A percentile compares a stretch with the other conserved stretches of the same genome.
Conservation (phyloP, 2,797 vertebrate genomes). For the Halcyon badia region DNA sequence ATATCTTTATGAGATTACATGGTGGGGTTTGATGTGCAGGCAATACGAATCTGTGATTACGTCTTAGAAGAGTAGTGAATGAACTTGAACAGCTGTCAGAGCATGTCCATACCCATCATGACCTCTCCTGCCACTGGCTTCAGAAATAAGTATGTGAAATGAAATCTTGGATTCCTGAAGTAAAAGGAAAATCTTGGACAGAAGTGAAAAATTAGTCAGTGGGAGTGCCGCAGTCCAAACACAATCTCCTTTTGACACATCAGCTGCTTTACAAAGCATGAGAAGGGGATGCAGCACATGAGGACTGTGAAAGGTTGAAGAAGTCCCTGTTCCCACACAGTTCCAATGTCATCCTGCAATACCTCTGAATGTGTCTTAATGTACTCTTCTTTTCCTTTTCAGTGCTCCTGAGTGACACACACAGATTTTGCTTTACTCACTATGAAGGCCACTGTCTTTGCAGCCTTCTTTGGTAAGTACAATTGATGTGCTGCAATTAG, state of each 20-base stretch:
- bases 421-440: slow-evolving; percentile 56
- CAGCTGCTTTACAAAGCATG: background rate
- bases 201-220: background rate
- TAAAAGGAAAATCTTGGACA: background rate
- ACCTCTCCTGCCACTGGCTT: background rate
- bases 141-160: background rate
- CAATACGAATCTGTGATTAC: background rate
- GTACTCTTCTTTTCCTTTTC: slow-evolving; percentile 60
- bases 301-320: background rate
- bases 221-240: background rate
- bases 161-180: background rate
- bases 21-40: background rate
- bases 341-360: background rate
- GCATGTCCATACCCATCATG: accelerated
- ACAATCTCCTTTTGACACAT: background rate
- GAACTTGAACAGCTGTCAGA: background rate
- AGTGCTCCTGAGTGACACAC: slow-evolving; percentile 52
- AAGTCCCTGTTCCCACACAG: background rate
- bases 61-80: background rate
- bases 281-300: background rate
- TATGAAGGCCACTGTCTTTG: slow-evolving; percentile 79
- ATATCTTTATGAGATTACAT: background rate
- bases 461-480: slow-evolving; percentile 81
- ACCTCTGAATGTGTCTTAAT: background rate
- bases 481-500: background rate